Base-by-base conservation (phyloP, 1,140 invertebrate species). In the Acromyrmex echinatior region DNA sequence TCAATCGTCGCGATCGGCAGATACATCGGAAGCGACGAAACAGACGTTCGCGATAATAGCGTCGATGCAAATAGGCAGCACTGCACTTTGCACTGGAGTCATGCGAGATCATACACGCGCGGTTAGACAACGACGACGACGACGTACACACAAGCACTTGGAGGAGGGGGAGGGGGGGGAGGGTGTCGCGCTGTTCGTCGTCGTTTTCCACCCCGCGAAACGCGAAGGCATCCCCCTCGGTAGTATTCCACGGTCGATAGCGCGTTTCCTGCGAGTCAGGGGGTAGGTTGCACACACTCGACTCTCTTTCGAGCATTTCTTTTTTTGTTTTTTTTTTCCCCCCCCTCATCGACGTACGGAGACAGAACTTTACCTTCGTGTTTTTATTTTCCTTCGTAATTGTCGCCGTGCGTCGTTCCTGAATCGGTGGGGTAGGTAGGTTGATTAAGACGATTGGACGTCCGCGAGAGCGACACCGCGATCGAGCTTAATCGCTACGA, bases 401-500 rank as follows among this genome's bases (percentile, higher is more conserved):
- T 87, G 87, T 91, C 78, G 92, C 90, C 92, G 91, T 92, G 68
- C 91, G 91, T 92, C 92, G 91, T 92, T 92, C 90, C 92, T 92
- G 91, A 92, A 90, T 85, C 88, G 90, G 71, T 87, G 79, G 73
- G 70, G 18, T 35, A 16, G 79, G 79, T 77, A 39, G 87, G 86
- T 65, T 81, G 88, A 35, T 68, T 63, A 49, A 86, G 74, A 90
- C 70, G 88, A 89, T 88, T 84, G 82, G 71, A 79, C 81, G 60
- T 73, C 81, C 86, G 89, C 76, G 21, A 31, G 21, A 31, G 35
- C 39, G 89, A 56, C 35, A 82, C 80, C 66, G 66, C 79, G 66
- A 62, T 63, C 76, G 76, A 78, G 76, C 21, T 45, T 10, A 25
- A 49, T 76, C 6, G 58, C 21, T 31, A 28, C 63, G 62, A 80